These are phyloP conservation scores for Clostera curtula DNA, from an alignment of 2,888 invertebrate genomes.

Conservation along the genomic window DNA sequence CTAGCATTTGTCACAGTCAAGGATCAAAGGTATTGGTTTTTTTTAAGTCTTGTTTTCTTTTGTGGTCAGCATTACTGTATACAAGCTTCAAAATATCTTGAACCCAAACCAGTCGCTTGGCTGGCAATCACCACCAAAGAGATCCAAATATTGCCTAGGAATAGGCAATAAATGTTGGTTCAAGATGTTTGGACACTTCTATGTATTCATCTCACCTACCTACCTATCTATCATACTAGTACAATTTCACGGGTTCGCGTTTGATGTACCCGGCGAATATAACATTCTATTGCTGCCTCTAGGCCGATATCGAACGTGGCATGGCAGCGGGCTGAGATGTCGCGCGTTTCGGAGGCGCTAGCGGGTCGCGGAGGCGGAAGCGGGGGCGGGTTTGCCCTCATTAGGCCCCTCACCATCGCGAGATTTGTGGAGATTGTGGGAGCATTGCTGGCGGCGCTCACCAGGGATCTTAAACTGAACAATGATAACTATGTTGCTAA, in stretches of 20 bases:
- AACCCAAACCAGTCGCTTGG: no score
- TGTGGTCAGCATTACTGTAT: no score
- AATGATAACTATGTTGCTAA: slow-evolving; percentile 61
- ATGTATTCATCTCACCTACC: no score
- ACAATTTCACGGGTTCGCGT: no score
- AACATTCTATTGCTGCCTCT: slow-evolving; percentile 1
- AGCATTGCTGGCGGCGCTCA: slow-evolving; percentile 35
- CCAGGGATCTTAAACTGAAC: slow-evolving; percentile 40
- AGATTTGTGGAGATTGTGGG: slow-evolving; percentile 56
- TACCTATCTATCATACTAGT: no score
- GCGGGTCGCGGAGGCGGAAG: slow-evolving; percentile 19
- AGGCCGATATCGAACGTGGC: slow-evolving; percentile 42
- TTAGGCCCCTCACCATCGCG: slow-evolving; percentile 62
- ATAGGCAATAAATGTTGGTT: no score
- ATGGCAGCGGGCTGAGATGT: slow-evolving; percentile 49
- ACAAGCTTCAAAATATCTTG: no score
- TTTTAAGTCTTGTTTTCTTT: neutral
- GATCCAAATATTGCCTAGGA: no score
- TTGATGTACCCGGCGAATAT: no score
- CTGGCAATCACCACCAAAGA: no score
- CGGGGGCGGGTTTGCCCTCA: slow-evolving; percentile 29
- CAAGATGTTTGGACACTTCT: no score
- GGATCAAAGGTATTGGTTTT: slow-evolving; percentile 51
- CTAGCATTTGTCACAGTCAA: slow-evolving; percentile 55
- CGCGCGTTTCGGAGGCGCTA: slow-evolving; percentile 37